Evolutionary conservation across 2,797 vertebrate species (phyloP).

Genomic region (Moxostoma hubbsi): DNA sequence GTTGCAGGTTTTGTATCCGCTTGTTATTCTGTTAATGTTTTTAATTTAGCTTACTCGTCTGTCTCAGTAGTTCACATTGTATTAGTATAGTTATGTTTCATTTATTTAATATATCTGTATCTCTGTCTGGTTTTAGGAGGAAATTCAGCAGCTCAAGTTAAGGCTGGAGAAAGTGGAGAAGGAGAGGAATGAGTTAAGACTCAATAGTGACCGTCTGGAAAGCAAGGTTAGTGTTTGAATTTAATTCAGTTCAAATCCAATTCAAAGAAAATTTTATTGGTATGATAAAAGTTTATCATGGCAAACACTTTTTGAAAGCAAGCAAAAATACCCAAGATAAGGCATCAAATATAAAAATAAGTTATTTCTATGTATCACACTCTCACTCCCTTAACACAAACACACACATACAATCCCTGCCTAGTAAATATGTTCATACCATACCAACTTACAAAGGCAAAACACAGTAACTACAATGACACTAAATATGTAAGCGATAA

Average conservation of each 20-base stretch:
- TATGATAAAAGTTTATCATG: not conserved
- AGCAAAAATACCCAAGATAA: not conserved
- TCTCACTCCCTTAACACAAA: not conserved
- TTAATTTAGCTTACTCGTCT: constrained; percentile 14
- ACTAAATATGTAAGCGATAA: constrained; percentile 37
- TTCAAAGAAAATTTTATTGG: not conserved
- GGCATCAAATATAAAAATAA: no score
- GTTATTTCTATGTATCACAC: not conserved
- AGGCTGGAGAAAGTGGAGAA: constrained; percentile 95
- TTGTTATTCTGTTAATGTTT: constrained; percentile 10
- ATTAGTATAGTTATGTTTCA: not conserved
- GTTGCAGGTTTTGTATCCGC: constrained; percentile 2
- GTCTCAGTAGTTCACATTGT: not conserved
- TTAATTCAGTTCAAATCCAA: not conserved
- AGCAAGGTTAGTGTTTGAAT: constrained; percentile 80
- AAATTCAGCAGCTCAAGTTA: constrained; percentile 91
- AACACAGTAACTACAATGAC: constrained; percentile 10
- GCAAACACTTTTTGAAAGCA: not conserved
- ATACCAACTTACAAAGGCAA: no score
- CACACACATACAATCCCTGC: not conserved
- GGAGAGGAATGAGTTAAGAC: constrained; percentile 92
- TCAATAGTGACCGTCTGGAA: constrained; percentile 91
- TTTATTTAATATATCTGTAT: not conserved
- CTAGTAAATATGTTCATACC: no score
- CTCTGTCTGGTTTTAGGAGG: constrained; percentile 79